Percentiles rank a stretch among this genome's conserved stretches.
These are phyloP conservation scores for Ceyx erithaca DNA, from an alignment of 2,797 vertebrate genomes.

Conservation along the genomic window DNA sequence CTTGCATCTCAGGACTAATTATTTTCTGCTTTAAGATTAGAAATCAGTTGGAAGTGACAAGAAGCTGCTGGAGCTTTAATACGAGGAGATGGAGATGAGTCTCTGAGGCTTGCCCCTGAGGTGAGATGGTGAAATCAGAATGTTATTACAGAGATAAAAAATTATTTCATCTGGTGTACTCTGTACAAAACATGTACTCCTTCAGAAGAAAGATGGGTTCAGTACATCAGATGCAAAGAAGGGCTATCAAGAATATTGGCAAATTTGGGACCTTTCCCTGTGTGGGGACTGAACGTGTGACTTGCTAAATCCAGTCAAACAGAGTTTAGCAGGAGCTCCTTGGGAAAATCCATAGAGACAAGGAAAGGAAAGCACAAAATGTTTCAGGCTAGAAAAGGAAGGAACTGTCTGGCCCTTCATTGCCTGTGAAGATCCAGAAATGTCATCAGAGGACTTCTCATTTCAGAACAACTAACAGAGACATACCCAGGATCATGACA, in stretches of 20 bases:
- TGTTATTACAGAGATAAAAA: not conserved
- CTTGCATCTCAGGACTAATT: not conserved
- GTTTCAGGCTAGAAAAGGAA: not conserved
- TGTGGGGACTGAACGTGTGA: rapidly evolving
- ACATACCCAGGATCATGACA: not conserved
- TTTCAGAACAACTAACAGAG: not conserved
- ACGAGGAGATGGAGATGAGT: not conserved
- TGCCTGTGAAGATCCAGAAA: not conserved
- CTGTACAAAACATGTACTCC: not conserved
- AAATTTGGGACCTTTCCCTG: not conserved
- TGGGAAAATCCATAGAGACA: rapidly evolving
- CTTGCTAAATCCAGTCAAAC: not conserved
- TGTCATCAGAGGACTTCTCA: rapidly evolving
- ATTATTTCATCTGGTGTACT: not conserved
- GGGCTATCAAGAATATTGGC: not conserved
- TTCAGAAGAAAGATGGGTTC: not conserved
- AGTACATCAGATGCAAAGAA: not conserved
- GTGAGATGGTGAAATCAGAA: not conserved
- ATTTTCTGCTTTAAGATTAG: not conserved
- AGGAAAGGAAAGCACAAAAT: not conserved
- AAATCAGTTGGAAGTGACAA: slow-evolving; percentile 2
- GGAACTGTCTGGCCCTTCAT: not conserved
- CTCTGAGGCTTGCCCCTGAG: not conserved
- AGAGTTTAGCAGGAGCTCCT: not conserved
- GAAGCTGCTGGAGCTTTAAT: not conserved